These are phyloP conservation scores for Toxotes lorentzi DNA, from an alignment of 2,797 vertebrate species.

Conservation along the genomic window DNA sequence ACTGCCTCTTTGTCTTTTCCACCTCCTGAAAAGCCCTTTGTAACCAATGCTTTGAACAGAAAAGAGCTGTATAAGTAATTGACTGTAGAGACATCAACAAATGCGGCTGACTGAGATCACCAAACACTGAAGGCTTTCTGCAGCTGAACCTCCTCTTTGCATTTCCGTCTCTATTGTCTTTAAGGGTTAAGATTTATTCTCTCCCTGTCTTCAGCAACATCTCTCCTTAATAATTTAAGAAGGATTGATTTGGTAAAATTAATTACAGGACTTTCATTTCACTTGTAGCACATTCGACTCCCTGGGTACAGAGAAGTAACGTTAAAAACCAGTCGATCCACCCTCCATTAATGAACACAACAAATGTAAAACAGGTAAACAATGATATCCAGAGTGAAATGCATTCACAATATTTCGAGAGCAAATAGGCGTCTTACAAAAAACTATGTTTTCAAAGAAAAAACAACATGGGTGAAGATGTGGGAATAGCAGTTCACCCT, in stretches of 20 bases:
- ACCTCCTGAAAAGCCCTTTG: not conserved
- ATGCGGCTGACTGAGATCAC: slow-evolving; percentile 11
- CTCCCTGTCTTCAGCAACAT: slow-evolving; percentile 5
- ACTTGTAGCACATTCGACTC: not conserved
- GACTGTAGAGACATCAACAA: slow-evolving; percentile 8
- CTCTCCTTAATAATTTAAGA: slow-evolving; percentile 17
- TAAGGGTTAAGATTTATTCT: slow-evolving; percentile 28
- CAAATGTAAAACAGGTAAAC: not conserved
- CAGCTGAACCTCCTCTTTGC: slow-evolving; percentile 15
- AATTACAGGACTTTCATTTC: slow-evolving; percentile 31
- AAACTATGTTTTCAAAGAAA: slow-evolving; percentile 17
- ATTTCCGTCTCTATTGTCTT: slow-evolving; percentile 22
- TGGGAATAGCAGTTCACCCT: slow-evolving; percentile 37
- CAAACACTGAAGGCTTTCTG: slow-evolving; percentile 17
- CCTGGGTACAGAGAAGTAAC: not conserved
- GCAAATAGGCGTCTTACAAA: slow-evolving; percentile 21
- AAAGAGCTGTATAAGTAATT: not conserved
- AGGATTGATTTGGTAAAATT: slow-evolving; percentile 31
- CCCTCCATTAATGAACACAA: slow-evolving; percentile 1
- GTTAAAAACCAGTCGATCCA: not conserved
- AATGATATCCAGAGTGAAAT: slow-evolving; percentile 5
- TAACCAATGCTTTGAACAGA: not conserved
- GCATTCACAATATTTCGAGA: slow-evolving; percentile 21
- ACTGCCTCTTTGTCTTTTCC: not conserved
- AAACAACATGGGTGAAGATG: slow-evolving; percentile 31